Base-by-base conservation (phyloP, 1,140 invertebrate genomes). In the Aethina tumida region DNA sequence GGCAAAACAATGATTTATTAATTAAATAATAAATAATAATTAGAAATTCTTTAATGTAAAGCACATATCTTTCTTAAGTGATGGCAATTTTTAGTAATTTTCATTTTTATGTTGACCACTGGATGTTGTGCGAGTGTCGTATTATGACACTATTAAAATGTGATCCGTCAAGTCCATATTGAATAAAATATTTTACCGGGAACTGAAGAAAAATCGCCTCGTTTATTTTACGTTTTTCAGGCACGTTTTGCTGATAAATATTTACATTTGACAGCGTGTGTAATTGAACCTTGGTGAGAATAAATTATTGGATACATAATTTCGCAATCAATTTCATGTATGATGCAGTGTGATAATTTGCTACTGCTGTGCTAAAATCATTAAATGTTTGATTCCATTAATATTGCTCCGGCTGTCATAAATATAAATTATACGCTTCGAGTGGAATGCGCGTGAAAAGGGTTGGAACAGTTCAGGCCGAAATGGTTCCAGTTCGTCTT, bases 381-480 rank as follows among this genome's bases (percentile, higher is more conserved):
- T 43, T 24, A 36, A 38, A 32, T 17, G 33, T 43, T 43, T 43
- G 41, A 43, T 43, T 43, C 28, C 41, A 43, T 43, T 38, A 36
- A 43, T 34, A n/a, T 20, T 18, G 18, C 18, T 34, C 10, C 16
- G n/a, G n/a, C 32, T 20, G 19, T 34, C 32, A 34, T 34, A 20
- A 20, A 19, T 7, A 20, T 34, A 20, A 34, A 34, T 34, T 34
- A 34, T 34, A n/a, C n/a, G n/a, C n/a, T n/a, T n/a, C n/a, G n/a
- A n/a, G n/a, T n/a, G n/a, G n/a, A n/a, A n/a, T n/a, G n/a, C n/a
- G n/a, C n/a, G n/a, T n/a, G n/a, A n/a, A n/a, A n/a, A n/a, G n/a
- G n/a, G n/a, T n/a, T n/a, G n/a, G n/a, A n/a, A n/a, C n/a, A n/a
- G n/a, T n/a, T n/a, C n/a, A n/a, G n/a, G n/a, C n/a, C n/a, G n/a